Evolutionary conservation across 2,113 vertebrate species (phyloP).

Genomic region (Pachycephala philippinensis): DNA sequence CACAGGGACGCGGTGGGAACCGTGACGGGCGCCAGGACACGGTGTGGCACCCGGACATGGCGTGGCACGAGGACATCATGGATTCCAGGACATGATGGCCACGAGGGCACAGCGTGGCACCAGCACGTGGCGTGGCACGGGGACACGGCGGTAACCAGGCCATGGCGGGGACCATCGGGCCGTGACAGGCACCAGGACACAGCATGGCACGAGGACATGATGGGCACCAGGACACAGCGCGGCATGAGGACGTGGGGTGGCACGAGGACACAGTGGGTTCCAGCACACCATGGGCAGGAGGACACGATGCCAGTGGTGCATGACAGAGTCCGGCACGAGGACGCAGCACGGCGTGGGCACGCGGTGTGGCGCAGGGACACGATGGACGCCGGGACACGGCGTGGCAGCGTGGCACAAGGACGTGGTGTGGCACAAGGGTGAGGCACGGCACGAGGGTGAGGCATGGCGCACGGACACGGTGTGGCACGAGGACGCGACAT

Average conservation of each 20-base stretch:
- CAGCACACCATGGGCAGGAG: rapidly evolving
- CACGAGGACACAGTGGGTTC: rapidly evolving
- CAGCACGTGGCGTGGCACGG: rapidly evolving
- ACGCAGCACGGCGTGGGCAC: rapidly evolving
- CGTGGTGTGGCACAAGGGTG: too few species aligned
- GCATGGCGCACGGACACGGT: rapidly evolving
- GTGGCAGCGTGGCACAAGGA: neutral
- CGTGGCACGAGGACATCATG: rapidly evolving
- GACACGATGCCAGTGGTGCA: rapidly evolving
- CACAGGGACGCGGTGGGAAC: rapidly evolving
- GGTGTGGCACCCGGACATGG: rapidly evolving
- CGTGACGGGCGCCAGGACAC: rapidly evolving
- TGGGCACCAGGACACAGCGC: neutral
- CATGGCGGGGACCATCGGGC: neutral
- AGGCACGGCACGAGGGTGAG: neutral
- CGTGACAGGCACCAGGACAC: rapidly evolving
- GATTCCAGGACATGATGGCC: rapidly evolving
- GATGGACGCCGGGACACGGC: rapidly evolving
- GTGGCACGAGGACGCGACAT: rapidly evolving
- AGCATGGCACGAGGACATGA: rapidly evolving
- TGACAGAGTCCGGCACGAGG: neutral
- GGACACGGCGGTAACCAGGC: neutral
- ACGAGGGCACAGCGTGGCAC: rapidly evolving
- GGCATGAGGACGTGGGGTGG: neutral
- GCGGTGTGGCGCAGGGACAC: rapidly evolving